These are phyloP conservation scores for Sylvia atricapilla DNA, from an alignment of 2,113 vertebrate species.

Conservation along the genomic window DNA sequence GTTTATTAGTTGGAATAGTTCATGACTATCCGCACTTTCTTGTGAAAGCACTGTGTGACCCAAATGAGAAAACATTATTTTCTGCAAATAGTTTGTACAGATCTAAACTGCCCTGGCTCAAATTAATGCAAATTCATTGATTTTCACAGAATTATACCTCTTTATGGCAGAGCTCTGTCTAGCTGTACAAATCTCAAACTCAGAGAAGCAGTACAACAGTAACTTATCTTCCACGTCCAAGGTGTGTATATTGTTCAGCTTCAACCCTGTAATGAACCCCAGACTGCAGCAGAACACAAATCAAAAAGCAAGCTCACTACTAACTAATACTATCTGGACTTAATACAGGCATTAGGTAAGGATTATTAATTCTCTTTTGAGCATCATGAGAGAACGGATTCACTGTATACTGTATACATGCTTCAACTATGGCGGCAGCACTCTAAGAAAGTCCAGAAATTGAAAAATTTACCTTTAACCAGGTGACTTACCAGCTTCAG, in stretches of 20 bases:
- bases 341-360: neutral
- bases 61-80: neutral
- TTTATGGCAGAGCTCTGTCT: neutral
- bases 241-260: neutral
- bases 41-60: neutral
- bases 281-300: neutral
- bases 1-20: neutral
- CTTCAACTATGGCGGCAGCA: neutral
- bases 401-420: neutral
- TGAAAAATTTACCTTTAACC: neutral
- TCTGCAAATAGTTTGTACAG: neutral
- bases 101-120: neutral
- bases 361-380: neutral
- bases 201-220: neutral
- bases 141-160: neutral
- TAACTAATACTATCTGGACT: neutral
- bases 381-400: neutral
- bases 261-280: neutral
- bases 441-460: neutral
- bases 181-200: neutral
- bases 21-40: neutral
- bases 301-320: neutral
- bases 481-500: neutral
- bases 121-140: neutral
- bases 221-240: neutral